Evolutionary conservation across 1,140 invertebrate genomes (phyloP).

Genomic region (Pygmarrhopalites habei): DNA sequence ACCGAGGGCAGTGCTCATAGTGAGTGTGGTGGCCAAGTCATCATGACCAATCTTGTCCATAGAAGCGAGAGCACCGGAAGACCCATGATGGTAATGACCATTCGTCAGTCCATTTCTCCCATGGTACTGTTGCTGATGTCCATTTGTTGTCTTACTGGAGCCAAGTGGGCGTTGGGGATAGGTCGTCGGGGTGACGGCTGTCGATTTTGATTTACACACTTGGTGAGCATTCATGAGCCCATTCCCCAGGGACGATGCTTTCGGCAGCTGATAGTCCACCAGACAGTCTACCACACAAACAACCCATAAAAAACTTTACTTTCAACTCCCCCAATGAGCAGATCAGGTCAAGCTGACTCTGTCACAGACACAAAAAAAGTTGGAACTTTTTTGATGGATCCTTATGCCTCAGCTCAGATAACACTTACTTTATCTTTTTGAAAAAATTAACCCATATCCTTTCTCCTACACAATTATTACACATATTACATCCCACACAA

Average conservation of each 20-base stretch:
- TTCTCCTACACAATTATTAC: neutral
- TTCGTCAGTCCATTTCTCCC: conserved; percentile 1
- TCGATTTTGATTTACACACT: neutral
- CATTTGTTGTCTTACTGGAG: conserved; percentile 8
- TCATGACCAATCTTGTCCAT: neutral
- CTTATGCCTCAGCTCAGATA: neutral
- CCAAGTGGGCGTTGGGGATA: conserved; percentile 4
- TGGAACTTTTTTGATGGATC: neutral
- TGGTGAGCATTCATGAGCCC: conserved; percentile 12
- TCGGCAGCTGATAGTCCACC: conserved; percentile 10
- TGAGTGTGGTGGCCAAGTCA: neutral
- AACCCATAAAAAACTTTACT: too few relatives aligned
- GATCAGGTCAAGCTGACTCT: neutral
- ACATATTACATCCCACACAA: too few relatives aligned
- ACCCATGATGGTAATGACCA: conserved; percentile 10
- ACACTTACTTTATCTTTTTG: neutral
- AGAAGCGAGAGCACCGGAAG: conserved; percentile 7
- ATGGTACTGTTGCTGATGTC: neutral
- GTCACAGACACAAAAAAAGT: neutral
- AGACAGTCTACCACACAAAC: conserved; percentile 6
- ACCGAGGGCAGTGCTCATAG: conserved; percentile 5
- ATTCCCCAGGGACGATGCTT: conserved; percentile 6
- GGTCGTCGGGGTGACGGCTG: neutral
- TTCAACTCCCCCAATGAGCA: too few relatives aligned
- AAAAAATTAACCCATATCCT: neutral